Conservation (phyloP, 1,140 invertebrate species). For the Cydia amplana region DNA sequence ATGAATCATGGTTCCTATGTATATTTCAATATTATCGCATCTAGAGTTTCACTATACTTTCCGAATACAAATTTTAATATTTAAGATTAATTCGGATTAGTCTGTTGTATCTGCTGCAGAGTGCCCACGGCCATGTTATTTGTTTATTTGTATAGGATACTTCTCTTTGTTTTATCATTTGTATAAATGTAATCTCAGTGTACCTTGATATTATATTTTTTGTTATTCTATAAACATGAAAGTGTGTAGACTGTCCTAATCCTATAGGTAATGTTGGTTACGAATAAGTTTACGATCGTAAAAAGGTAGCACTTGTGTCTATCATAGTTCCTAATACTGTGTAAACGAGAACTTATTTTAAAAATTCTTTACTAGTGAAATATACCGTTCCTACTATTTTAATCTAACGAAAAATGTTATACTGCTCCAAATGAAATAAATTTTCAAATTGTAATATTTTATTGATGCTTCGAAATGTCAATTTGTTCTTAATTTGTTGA, state of each 20-base stretch:
- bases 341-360: conserved; percentile 74
- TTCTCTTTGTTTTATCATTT: conserved; percentile 60
- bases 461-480: conserved; percentile 29
- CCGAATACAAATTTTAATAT: conserved; percentile 79
- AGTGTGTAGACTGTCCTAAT: conserved; percentile 58
- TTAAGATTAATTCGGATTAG: conserved; percentile 78
- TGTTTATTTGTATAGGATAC: conserved; percentile 62
- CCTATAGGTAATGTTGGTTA: conserved; percentile 68
- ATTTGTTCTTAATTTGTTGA: conserved; percentile 38
- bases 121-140: conserved; percentile 72
- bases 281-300: conserved; percentile 69
- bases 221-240: conserved; percentile 59
- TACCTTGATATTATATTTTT: conserved; percentile 64
- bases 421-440: conserved; percentile 49
- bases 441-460: conserved; percentile 32
- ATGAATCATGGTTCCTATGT: conserved; percentile 80
- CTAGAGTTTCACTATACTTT: conserved; percentile 79
- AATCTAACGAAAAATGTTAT: conserved; percentile 69
- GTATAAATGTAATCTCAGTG: conserved; percentile 46
- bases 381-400: conserved; percentile 78
- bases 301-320: conserved; percentile 73
- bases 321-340: conserved; percentile 79
- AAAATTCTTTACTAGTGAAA: conserved; percentile 77
- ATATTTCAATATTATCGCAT: conserved; percentile 80
- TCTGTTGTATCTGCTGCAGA: conserved; percentile 76